A percentile compares a stretch with the other conserved stretches of the same genome.
Evolutionary conservation across 1,140 invertebrate genomes (phyloP).

Genomic region (Cardiocondyla obscurior): DNA sequence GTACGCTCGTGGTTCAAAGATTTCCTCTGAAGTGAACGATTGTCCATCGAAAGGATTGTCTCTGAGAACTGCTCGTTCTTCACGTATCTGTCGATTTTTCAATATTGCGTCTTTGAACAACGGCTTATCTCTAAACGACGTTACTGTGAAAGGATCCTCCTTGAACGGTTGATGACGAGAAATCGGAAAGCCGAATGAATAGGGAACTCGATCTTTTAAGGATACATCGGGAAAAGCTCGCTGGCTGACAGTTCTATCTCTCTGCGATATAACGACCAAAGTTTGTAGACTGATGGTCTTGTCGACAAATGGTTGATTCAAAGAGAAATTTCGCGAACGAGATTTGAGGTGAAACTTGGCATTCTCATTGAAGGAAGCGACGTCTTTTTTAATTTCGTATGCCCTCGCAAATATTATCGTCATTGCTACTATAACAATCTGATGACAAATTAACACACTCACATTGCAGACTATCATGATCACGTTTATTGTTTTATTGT

Average conservation of each 20-base stretch:
- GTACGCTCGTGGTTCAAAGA: slow-evolving; percentile 6
- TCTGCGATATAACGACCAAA: background rate
- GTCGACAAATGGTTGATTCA: slow-evolving; percentile 2
- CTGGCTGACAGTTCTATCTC: background rate
- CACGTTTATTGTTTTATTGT: background rate
- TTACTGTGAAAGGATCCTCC: slow-evolving; percentile 4
- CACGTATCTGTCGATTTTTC: slow-evolving; percentile 20
- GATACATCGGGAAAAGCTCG: background rate
- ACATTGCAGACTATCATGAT: slow-evolving; percentile 11
- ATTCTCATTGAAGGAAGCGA: slow-evolving; percentile 5
- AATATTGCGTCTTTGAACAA: slow-evolving; percentile 32
- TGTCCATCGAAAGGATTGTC: slow-evolving; percentile 13
- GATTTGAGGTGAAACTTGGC: slow-evolving; percentile 30
- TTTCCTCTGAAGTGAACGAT: background rate
- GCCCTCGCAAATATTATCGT: slow-evolving; percentile 62
- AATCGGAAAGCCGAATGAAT: background rate
- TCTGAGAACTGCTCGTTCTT: background rate
- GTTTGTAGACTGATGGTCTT: slow-evolving; percentile 1
- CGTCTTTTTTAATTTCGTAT: slow-evolving; percentile 47
- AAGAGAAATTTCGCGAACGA: background rate
- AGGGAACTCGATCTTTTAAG: background rate
- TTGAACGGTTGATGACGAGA: slow-evolving; percentile 26
- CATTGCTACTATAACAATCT: slow-evolving; percentile 70
- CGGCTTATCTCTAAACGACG: slow-evolving; percentile 43
- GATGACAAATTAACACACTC: slow-evolving; percentile 36